phyloP scores from a whole-genome alignment of 2,888 invertebrate genomes.

The Octonoba sinensis region DNA sequence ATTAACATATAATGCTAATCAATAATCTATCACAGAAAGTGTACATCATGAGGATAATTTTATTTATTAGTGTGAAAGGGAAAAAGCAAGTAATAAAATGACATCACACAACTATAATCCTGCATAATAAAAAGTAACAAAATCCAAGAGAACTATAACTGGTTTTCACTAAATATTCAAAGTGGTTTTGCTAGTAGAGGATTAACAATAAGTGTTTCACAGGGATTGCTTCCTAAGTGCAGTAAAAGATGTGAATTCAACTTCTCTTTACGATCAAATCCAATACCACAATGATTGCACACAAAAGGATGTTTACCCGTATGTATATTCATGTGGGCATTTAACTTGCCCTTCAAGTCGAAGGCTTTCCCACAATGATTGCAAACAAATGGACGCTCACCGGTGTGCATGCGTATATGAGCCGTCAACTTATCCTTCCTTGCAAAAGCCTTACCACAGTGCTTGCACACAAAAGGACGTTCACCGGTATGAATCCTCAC shows the following conservation, averaged over 20 bases:
- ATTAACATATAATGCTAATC: no score
- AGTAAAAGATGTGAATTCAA: conserved; percentile 39
- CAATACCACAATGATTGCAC: conserved; percentile 52
- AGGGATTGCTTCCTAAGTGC: conserved; percentile 53
- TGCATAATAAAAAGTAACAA: conserved; percentile 1
- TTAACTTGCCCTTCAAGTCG: conserved; percentile 47
- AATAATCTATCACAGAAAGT: no score
- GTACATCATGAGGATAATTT: no score
- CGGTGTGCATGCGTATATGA: conserved; percentile 48
- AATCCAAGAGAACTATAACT: conserved; percentile 9
- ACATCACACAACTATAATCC: no score
- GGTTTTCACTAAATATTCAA: conserved; percentile 11
- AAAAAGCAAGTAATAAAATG: no score
- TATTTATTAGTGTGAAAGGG: no score
- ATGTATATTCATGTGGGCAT: conserved; percentile 43
- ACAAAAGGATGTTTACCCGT: conserved; percentile 42
- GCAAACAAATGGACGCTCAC: conserved; percentile 46
- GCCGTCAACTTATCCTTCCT: conserved; percentile 44
- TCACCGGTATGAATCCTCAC: conserved; percentile 78
- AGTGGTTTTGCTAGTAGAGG: conserved; percentile 48
- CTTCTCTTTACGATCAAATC: conserved; percentile 49
- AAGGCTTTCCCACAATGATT: conserved; percentile 52
- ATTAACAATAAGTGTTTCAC: conserved; percentile 58
- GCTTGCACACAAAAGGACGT: conserved; percentile 42
- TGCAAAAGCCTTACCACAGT: conserved; percentile 57